phyloP scores from a whole-genome alignment of 2,797 vertebrate species.

The Sebastiscus albofasciatus region DNA sequence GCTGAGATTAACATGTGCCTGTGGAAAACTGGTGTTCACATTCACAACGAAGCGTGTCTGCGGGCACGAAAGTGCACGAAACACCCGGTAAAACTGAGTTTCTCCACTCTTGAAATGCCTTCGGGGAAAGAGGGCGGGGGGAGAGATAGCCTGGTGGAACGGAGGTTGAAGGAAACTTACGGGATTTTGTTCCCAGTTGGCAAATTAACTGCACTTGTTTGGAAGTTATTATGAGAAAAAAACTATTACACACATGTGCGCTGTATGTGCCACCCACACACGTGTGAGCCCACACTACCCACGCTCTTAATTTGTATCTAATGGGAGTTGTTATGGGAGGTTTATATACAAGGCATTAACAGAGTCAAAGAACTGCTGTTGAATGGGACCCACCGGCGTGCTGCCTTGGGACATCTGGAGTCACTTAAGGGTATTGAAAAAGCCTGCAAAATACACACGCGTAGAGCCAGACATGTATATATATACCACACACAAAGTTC shows the following conservation, averaged over 20 bases:
- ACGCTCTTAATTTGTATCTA: conserved; percentile 69
- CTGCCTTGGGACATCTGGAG: conserved; percentile 80
- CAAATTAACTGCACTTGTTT: conserved; percentile 57
- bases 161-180: neutral
- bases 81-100: conserved; percentile 18
- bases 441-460: conserved; percentile 68
- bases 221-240: conserved; percentile 58
- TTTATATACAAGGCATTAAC: conserved; percentile 80
- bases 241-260: conserved; percentile 48
- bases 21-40: conserved; percentile 68
- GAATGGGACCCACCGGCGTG: conserved; percentile 73
- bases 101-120: conserved; percentile 13
- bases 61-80: conserved; percentile 28
- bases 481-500: conserved; percentile 52
- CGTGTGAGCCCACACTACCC: conserved; percentile 31
- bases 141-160: conserved; percentile 7
- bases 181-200: conserved; percentile 22
- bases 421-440: conserved; percentile 79
- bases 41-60: conserved; percentile 43
- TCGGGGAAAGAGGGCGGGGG: neutral
- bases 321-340: conserved; percentile 75
- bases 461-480: conserved; percentile 28
- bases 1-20: conserved; percentile 52
- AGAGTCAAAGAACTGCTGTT: conserved; percentile 73
- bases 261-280: conserved; percentile 46